These are phyloP conservation scores for Drosophila tripunctata DNA, from an alignment of 2,888 invertebrate species.

Conservation along the genomic window DNA sequence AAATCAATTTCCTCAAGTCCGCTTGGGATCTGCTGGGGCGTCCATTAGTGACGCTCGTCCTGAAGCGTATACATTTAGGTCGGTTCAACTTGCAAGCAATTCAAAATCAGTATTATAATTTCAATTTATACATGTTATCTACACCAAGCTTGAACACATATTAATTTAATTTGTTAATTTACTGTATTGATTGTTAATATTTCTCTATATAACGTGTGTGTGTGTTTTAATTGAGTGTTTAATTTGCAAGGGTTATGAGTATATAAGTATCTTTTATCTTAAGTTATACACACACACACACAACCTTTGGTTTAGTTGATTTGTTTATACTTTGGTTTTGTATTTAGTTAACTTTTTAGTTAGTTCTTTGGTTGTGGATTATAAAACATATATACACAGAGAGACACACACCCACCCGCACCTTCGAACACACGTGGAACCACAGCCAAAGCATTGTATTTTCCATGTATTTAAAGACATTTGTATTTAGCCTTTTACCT, in stretches of 20 bases:
- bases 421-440: not conserved
- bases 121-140: not conserved
- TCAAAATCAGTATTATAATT: constrained; percentile 4
- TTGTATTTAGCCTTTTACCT: constrained; percentile 21
- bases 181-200: constrained; percentile 18
- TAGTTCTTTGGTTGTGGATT: constrained; percentile 47
- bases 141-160: constrained; percentile 5
- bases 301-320: constrained; percentile 10
- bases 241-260: constrained; percentile 71
- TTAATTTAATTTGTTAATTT: constrained; percentile 7
- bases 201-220: constrained; percentile 5
- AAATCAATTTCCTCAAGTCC: constrained; percentile 98
- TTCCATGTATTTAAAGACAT: constrained; percentile 9
- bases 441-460: constrained; percentile 22
- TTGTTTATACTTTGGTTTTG: constrained; percentile 33
- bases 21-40: constrained; percentile 99
- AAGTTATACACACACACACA: constrained; percentile 16
- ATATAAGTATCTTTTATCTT: constrained; percentile 33
- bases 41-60: constrained; percentile 95
- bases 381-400: constrained; percentile 5
- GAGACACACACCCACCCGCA: not conserved
- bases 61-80: constrained; percentile 96
- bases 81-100: constrained; percentile 68
- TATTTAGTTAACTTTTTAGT: constrained; percentile 24
- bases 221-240: constrained; percentile 21